Base-by-base conservation (phyloP, 23 tunicate species). In the Styela plicata region DNA sequence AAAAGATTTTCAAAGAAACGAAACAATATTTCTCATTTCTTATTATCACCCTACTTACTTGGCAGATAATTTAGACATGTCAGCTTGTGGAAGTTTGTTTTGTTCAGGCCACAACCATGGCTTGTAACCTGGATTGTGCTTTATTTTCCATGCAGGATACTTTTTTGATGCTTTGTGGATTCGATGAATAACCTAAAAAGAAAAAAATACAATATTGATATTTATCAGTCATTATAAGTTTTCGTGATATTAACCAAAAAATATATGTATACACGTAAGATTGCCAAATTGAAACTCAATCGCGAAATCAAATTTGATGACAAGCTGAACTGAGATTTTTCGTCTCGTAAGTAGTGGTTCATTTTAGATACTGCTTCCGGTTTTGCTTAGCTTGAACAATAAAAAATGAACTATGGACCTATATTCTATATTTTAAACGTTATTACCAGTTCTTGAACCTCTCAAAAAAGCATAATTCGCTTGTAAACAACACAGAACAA, bases 31-130 rank as follows among this genome's bases (percentile, higher is more conserved):
- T n/a, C n/a, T n/a, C n/a, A n/a, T n/a, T n/a, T n/a, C n/a, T n/a
- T n/a, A n/a, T n/a, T n/a, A n/a, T n/a, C n/a, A n/a, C n/a, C n/a
- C n/a, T n/a, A 44, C 87, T 27, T 32, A 93, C 98, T 80, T 88
- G 19, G 93, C 83, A 29, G 98, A 93, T 1, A 93, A 80, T 36
- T 93, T 73, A 17, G 89, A 87, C 16, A 85, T 75, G 25, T 70
- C 69, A 37, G 93, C 93, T 24, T 36, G 61, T 28, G 98, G 98
- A 18, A 93, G 93, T 13, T 86, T 73, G 68, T 88, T 89, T 57
- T 93, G 98, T 63, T 88, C 98, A 22, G 98, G 98, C 82, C 80
- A 88, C 79, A 93, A 70, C 98, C 98, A 93, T 13, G 98, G 98
- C 64, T 93, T 93, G 52, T 66, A 76, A 53, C 69, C 76, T 20